Conservation (phyloP, 2,888 invertebrate genomes). For the Cerceris rybyensis region DNA sequence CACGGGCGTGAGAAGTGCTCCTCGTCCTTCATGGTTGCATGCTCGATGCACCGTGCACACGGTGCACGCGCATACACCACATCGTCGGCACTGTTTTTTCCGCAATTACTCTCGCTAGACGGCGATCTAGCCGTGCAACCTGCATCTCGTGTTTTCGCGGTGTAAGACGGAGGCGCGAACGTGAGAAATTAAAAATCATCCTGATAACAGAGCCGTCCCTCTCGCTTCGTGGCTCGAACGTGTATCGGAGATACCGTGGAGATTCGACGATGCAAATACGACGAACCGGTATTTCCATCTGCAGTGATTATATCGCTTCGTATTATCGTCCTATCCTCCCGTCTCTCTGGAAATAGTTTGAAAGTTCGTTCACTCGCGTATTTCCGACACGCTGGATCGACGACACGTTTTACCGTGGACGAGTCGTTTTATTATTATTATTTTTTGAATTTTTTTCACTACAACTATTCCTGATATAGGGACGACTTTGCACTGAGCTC, state of each 20-base stretch:
- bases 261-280: conserved; percentile 11
- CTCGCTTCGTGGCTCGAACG: conserved; percentile 2
- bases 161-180: conserved; percentile 9
- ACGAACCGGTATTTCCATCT: conserved; percentile 32
- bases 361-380: conserved; percentile 16
- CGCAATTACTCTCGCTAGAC: conserved; percentile 44
- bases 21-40: conserved; percentile 20
- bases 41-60: conserved; percentile 8
- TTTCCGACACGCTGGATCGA: background rate
- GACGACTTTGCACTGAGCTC: too few species aligned
- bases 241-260: conserved; percentile 8
- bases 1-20: conserved; percentile 43
- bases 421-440: background rate
- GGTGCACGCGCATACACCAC: conserved; percentile 1
- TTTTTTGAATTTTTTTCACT: background rate
- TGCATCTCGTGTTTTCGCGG: conserved; percentile 12
- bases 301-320: conserved; percentile 17
- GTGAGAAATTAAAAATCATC: conserved; percentile 33
- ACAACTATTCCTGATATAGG: background rate
- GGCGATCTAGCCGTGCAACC: conserved; percentile 45
- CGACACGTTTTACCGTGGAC: background rate
- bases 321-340: conserved; percentile 7
- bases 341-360: conserved; percentile 12
- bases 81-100: conserved; percentile 29
- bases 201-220: conserved; percentile 15